Base-by-base conservation (phyloP, 2,888 invertebrate genomes). In the Eugnorisma glareosa region DNA sequence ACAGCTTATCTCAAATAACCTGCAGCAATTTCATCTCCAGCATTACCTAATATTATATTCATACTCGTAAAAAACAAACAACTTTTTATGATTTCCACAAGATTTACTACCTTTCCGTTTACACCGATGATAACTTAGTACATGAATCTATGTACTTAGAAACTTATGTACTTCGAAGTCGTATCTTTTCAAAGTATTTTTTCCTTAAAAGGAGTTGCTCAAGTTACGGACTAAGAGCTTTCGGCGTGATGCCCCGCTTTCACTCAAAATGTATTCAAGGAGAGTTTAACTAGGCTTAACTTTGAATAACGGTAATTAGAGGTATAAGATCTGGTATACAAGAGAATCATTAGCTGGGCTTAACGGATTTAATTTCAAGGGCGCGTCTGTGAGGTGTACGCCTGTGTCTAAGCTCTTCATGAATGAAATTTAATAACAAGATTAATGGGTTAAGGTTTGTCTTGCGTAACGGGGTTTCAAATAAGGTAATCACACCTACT, bases 21-120 rank as follows among this genome's bases (percentile, higher is more conserved):
- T 69, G 66, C 59, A 64, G 73, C 74, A 85, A 75, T 87, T 85
- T 86, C 70, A 85, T 77, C 73, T 74, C 73, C 64, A 67, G 31
- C 68, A 77, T 84, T 81, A 79, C 82, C 48, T 77, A 81, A 79
- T 85, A 87, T 81, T 77, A 85, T 81, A 87, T 83, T 87, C 85
- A 28, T 67, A 81, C 77, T 85, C 86, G 75, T 86, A 84, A 86
- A 78, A 86, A 86, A 83, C 85, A 87, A 87, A 86, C 85, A 86
- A 86, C 79, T 79, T 85, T 87, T 87, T 87, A 87, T 77, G 80
- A 84, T 78, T 84, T 83, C 69, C 74, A 63, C 80, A 78, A 82
- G 83, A 85, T 87, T 86, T 85, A 87, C 77, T 77, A 70, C 82
- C 75, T 75, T 77, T 76, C 74, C 78, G 73, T 79, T 85, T 82